Percentiles rank a stretch among this genome's conserved stretches.
Evolutionary conservation across 2,888 invertebrate genomes (phyloP).

Genomic region (Patella ulyssiponensis): DNA sequence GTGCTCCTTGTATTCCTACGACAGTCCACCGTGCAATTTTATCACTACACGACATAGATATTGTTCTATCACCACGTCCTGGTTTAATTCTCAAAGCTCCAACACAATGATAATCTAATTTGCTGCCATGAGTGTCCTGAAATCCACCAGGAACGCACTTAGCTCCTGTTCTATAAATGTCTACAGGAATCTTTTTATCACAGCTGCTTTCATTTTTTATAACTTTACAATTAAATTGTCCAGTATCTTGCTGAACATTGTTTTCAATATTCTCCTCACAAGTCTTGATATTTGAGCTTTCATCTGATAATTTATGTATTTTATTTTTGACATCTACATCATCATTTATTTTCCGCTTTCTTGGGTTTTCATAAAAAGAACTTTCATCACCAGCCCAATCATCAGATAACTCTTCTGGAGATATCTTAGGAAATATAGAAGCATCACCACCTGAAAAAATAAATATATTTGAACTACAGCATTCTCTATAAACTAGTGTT

Average conservation of each 20-base stretch:
- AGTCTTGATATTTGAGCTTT: background rate
- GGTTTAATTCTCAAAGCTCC: slow-evolving; percentile 88
- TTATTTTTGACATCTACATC: background rate
- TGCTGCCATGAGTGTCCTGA: slow-evolving; percentile 78
- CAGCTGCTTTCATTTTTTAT: background rate
- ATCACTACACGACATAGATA: slow-evolving; percentile 94
- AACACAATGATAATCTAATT: slow-evolving; percentile 82
- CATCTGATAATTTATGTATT: background rate
- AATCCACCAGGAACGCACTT: slow-evolving; percentile 79
- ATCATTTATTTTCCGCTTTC: slow-evolving; percentile 16
- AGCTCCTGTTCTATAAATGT: slow-evolving; percentile 88
- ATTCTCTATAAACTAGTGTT: too few relatives aligned
- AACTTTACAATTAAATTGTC: background rate
- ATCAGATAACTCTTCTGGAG: background rate
- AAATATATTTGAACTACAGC: background rate
- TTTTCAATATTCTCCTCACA: background rate
- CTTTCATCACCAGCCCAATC: background rate
- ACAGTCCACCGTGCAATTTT: slow-evolving; percentile 92
- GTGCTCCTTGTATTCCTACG: slow-evolving; percentile 86
- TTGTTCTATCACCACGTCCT: slow-evolving; percentile 88
- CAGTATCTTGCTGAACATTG: background rate
- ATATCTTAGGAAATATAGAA: slow-evolving; percentile 81
- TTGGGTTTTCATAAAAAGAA: background rate
- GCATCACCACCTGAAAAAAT: slow-evolving; percentile 82
- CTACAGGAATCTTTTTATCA: slow-evolving; percentile 37